Evolutionary conservation across 1,140 invertebrate genomes (phyloP).

Genomic region (Calycopis cecrops): DNA sequence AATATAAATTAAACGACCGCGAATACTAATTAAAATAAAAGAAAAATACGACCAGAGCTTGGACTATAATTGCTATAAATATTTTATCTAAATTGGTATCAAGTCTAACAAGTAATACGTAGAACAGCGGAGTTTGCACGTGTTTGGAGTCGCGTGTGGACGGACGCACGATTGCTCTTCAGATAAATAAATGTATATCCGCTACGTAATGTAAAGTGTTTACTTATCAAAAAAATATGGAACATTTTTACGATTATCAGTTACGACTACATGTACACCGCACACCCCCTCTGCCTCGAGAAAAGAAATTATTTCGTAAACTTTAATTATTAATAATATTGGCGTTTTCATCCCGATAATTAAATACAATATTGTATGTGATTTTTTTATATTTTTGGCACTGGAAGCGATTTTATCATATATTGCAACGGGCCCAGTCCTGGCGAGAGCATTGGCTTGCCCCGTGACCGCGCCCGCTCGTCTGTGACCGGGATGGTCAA

Average conservation of each 20-base stretch:
- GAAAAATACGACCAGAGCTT: conserved; percentile 6
- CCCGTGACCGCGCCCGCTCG: not conserved
- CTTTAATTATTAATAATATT: not conserved
- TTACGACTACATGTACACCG: no score
- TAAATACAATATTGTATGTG: conserved; percentile 9
- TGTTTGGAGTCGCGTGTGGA: conserved; percentile 26
- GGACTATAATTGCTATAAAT: conserved; percentile 5
- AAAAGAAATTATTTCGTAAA: not conserved
- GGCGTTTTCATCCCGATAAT: not conserved
- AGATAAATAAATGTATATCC: conserved; percentile 13
- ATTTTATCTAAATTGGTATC: conserved; percentile 2
- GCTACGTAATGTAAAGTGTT: not conserved
- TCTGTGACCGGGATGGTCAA: not conserved
- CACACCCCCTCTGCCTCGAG: no score
- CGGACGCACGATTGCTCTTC: conserved; percentile 47
- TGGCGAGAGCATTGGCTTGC: no score
- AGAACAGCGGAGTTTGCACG: not conserved
- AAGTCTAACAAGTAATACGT: conserved; percentile 4
- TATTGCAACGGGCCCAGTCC: no score
- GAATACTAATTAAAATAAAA: not conserved
- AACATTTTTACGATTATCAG: conserved; percentile 4
- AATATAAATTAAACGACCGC: no score
- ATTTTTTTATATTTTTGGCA: conserved; percentile 9
- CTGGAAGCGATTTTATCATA: not conserved
- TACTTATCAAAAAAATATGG: not conserved